Percentiles rank a stretch among this genome's conserved stretches.
Evolutionary conservation across 2,797 vertebrate genomes (phyloP).

Genomic region (Rhinella marina): DNA sequence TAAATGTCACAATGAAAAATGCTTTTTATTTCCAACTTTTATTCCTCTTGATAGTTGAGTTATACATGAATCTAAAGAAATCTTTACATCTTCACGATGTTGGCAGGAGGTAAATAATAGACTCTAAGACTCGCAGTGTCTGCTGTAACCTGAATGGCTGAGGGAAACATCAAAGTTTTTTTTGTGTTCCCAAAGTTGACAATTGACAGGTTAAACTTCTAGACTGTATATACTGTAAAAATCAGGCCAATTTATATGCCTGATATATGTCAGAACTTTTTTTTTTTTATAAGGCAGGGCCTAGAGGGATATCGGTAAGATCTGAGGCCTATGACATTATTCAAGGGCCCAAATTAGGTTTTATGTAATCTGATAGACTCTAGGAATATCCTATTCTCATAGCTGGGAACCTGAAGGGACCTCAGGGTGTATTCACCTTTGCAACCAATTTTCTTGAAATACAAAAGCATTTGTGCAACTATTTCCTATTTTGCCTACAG

Average conservation of each 20-base stretch:
- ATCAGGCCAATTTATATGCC: not conserved
- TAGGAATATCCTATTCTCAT: too few relatives aligned
- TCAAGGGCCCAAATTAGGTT: not conserved
- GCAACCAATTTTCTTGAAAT: too few relatives aligned
- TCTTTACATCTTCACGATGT: slow-evolving; percentile 31
- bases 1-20: slow-evolving; percentile 50
- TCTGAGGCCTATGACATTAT: not conserved
- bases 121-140: not conserved
- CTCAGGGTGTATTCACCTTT: too few relatives aligned
- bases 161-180: not conserved
- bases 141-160: not conserved
- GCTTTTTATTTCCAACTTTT: slow-evolving; percentile 26
- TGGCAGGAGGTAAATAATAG: slow-evolving; percentile 28
- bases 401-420: too few relatives aligned
- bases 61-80: slow-evolving; percentile 8
- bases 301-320: not conserved
- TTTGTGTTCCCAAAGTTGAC: not conserved
- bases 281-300: not conserved
- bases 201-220: not conserved
- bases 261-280: not conserved
- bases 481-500: too few relatives aligned
- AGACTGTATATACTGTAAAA: not conserved
- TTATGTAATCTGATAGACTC: not conserved
- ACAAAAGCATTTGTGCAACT: too few relatives aligned
- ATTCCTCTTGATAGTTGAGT: slow-evolving; percentile 35